phyloP scores from a whole-genome alignment of 2,888 invertebrate genomes.

The Kryphioiulus occultus region DNA sequence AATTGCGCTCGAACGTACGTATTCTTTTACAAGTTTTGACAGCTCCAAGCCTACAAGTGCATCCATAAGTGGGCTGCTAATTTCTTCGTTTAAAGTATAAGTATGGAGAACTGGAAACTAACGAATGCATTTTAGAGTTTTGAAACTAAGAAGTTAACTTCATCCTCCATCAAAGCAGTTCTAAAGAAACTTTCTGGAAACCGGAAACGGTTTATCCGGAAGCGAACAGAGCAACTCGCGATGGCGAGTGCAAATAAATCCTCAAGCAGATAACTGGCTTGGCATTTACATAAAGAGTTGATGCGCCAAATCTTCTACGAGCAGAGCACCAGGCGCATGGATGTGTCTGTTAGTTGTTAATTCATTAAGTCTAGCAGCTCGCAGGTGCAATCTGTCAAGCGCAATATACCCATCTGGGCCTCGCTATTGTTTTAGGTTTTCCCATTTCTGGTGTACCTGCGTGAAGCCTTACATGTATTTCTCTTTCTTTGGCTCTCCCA shows the following conservation, averaged over 20 bases:
- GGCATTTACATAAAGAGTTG: background rate
- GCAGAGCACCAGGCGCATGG: background rate
- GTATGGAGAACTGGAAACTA: no score
- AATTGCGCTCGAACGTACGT: no score
- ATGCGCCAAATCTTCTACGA: background rate
- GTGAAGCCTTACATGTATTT: background rate
- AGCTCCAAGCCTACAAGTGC: no score
- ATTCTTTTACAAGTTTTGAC: no score
- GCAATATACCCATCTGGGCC: background rate
- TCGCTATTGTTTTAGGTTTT: background rate
- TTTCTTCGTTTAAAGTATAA: no score
- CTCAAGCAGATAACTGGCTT: background rate
- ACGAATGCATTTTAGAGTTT: no score
- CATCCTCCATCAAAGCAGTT: background rate
- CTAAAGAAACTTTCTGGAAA: background rate
- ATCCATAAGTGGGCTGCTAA: no score
- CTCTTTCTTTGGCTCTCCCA: background rate
- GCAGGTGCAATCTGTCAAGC: conserved; percentile 26
- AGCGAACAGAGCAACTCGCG: background rate
- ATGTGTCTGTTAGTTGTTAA: background rate
- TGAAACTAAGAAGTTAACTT: no score
- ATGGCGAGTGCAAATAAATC: background rate
- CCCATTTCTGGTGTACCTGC: conserved; percentile 1
- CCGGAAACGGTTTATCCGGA: background rate
- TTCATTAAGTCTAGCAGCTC: conserved; percentile 6